Conservation (phyloP, 2,888 invertebrate species). For the Xestia sexstrigata region DNA sequence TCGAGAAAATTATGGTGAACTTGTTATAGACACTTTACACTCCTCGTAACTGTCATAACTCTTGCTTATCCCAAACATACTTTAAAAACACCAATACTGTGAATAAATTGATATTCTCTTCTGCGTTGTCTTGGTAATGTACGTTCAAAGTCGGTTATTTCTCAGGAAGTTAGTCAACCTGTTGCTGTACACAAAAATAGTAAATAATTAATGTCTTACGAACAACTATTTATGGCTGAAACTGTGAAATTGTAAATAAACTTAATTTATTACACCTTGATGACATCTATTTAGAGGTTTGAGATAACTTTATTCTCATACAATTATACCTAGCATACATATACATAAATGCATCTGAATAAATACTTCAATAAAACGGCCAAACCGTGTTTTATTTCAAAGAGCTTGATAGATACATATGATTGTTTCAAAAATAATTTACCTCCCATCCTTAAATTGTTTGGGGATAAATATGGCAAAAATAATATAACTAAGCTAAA, state of each 20-base stretch:
- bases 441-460: neutral
- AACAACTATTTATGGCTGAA: neutral
- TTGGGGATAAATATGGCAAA: slow-evolving; percentile 22
- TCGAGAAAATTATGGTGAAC: neutral
- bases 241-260: neutral
- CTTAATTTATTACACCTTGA: neutral
- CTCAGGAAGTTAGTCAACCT: slow-evolving; percentile 8
- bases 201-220: slow-evolving; percentile 3
- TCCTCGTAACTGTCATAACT: neutral
- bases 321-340: neutral
- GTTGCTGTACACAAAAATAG: slow-evolving; percentile 22
- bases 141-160: neutral
- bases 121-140: no score
- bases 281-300: neutral
- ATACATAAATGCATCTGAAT: neutral
- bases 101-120: neutral
- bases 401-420: neutral
- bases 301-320: neutral
- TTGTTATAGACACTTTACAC: neutral
- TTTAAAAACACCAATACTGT: neutral
- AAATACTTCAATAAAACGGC: neutral
- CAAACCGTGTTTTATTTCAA: neutral
- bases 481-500: neutral
- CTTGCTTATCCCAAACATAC: neutral
- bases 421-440: slow-evolving; percentile 27